These are phyloP conservation scores for Busseola fusca DNA, from an alignment of 2,888 invertebrate genomes.

Conservation along the genomic window DNA sequence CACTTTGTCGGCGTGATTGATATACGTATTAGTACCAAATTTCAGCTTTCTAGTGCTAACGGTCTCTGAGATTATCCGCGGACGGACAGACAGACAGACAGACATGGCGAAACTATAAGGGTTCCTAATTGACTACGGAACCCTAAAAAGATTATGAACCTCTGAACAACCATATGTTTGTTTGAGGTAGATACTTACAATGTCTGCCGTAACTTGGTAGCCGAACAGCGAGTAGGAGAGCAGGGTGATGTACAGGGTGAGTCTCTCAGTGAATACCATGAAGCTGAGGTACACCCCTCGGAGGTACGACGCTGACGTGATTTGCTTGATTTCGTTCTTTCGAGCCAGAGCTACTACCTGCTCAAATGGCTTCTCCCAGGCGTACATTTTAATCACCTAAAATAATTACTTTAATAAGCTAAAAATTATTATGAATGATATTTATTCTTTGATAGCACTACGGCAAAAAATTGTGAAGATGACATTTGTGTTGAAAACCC, in stretches of 20 bases:
- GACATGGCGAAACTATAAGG: too few species aligned
- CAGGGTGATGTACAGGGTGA: conserved; percentile 94
- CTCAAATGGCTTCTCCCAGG: conserved; percentile 97
- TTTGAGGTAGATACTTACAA: conserved; percentile 76
- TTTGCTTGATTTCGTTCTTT: conserved; percentile 90
- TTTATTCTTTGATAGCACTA: background rate
- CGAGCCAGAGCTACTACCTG: conserved; percentile 93
- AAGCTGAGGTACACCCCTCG: conserved; percentile 91
- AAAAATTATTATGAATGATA: conserved; percentile 3
- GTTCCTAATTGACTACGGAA: too few species aligned
- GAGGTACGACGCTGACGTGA: conserved; percentile 90
- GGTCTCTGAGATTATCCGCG: too few species aligned
- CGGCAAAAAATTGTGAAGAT: conserved; percentile 7
- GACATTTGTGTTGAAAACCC: conserved; percentile 4
- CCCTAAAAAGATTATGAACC: background rate
- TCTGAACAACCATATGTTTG: background rate
- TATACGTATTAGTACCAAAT: too few species aligned
- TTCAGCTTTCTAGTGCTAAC: too few species aligned
- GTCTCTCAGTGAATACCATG: conserved; percentile 95
- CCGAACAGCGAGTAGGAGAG: conserved; percentile 93
- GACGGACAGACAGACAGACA: too few species aligned
- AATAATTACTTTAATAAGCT: conserved; percentile 57
- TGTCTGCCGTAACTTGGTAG: conserved; percentile 88
- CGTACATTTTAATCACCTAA: conserved; percentile 98
- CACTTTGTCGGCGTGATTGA: too few species aligned